Conservation (phyloP, 2,113 vertebrate species). For the Phalacrocorax brasilianus region DNA sequence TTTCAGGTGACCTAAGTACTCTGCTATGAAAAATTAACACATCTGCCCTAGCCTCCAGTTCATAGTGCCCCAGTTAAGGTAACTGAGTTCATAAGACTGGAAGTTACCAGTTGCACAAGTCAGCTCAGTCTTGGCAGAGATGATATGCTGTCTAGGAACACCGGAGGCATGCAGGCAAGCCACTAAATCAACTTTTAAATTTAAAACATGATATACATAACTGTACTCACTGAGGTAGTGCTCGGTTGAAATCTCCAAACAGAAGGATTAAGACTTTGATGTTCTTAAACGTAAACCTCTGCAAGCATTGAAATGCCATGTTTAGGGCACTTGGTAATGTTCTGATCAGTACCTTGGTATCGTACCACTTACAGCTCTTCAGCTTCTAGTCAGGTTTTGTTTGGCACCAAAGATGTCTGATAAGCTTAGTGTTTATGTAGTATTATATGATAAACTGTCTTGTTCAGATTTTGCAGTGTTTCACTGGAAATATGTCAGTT, state of each 20-base stretch:
- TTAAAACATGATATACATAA: neutral
- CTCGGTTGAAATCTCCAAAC: neutral
- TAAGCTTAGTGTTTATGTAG: neutral
- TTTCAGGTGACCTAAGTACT: neutral
- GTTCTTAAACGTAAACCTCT: neutral
- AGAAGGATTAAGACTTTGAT: neutral
- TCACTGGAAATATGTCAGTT: neutral
- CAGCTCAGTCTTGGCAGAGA: neutral
- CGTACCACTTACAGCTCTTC: neutral
- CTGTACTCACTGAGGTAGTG: neutral
- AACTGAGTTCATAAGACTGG: neutral
- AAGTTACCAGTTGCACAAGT: neutral
- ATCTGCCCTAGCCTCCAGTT: neutral
- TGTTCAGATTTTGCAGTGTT: neutral
- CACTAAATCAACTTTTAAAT: neutral
- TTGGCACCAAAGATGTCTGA: neutral
- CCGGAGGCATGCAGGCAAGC: neutral
- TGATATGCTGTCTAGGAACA: neutral
- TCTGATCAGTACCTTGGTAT: neutral
- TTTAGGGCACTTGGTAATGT: neutral
- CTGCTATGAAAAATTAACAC: neutral
- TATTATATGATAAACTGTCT: neutral
- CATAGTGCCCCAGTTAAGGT: neutral
- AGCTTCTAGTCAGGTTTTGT: neutral
- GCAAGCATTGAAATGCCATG: neutral